Evolutionary conservation across 1,140 invertebrate species (phyloP).

Genomic region (Sesamia nonagrioides): DNA sequence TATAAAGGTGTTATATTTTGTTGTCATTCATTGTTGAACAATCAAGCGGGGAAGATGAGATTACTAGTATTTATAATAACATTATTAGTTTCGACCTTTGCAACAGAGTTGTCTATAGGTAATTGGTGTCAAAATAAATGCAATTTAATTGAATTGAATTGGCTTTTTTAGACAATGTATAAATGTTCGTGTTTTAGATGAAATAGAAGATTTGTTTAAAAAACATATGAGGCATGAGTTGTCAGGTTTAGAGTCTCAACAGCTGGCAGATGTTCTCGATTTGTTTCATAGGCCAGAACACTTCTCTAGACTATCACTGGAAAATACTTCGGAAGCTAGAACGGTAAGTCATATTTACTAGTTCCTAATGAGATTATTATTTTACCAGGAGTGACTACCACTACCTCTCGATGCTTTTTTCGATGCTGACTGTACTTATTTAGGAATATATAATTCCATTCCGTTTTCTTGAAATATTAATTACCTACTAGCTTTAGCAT

Average conservation of each 20-base stretch:
- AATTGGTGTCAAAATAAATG: conserved; percentile 41
- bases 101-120: conserved; percentile 65
- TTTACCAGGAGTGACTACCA: too few species aligned
- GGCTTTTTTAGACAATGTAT: background rate
- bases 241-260: conserved; percentile 57
- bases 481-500: too few species aligned
- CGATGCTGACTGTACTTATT: too few species aligned
- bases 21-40: conserved; percentile 60
- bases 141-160: background rate
- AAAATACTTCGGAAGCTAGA: conserved; percentile 51
- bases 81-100: conserved; percentile 57
- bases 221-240: conserved; percentile 66
- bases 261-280: conserved; percentile 64
- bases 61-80: conserved; percentile 63
- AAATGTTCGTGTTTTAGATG: conserved; percentile 63
- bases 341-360: conserved; percentile 55
- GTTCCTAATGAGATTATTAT: background rate
- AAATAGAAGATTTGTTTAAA: conserved; percentile 65
- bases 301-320: conserved; percentile 30
- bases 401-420: too few species aligned
- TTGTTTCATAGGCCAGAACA: conserved; percentile 59
- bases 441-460: too few species aligned
- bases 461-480: too few species aligned
- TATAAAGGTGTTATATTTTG: conserved; percentile 39
- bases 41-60: conserved; percentile 64